Evolutionary conservation across 2,113 vertebrate genomes (phyloP).

Genomic region (Oryctolagus cuniculus): mOryCun1.1 NC_091432.1:97569001-97569500

Average conservation of each 20-base stretch:
- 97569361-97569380: not conserved
- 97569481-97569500: constrained; percentile 1
- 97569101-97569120: constrained; percentile 1
- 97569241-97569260: not conserved
- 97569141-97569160: not conserved
- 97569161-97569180: constrained; percentile 1
- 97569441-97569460: not conserved
- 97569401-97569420: constrained; percentile 7
- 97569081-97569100: not conserved
- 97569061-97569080: no score
- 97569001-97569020: no score
- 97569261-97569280: not conserved
- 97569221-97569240: not conserved
- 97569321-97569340: not conserved
- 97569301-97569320: constrained; percentile 20
- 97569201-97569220: not conserved
- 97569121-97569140: constrained; percentile 42
- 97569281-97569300: not conserved
- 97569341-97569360: not conserved
- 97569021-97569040: no score
- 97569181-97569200: not conserved
- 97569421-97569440: constrained; percentile 2
- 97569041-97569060: no score
- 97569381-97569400: not conserved
- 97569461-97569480: constrained; percentile 28